Evolutionary conservation across 2,113 vertebrate species (phyloP).

Genomic region (Campylomormyrus numenius): DNA sequence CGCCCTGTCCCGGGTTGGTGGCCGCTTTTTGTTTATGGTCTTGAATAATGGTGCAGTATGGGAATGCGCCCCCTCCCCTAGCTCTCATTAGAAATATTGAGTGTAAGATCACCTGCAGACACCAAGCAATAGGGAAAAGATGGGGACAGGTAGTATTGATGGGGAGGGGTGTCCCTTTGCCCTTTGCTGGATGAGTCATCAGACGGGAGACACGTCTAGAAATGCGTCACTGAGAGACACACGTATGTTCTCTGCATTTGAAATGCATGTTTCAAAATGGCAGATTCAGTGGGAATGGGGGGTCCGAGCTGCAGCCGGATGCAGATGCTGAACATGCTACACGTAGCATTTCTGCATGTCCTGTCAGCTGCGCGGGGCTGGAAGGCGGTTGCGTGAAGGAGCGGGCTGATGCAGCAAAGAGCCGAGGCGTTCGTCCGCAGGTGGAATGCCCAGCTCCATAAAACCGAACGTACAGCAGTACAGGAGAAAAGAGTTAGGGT

Average conservation of each 20-base stretch:
- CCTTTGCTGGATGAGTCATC: slow-evolving; percentile 48
- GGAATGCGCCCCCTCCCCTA: background rate
- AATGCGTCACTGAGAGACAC: background rate
- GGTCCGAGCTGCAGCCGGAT: background rate
- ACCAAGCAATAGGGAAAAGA: background rate
- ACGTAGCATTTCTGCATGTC: background rate
- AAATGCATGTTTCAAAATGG: background rate
- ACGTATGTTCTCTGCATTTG: background rate
- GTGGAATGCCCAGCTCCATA: background rate
- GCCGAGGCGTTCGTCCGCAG: background rate
- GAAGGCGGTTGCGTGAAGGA: background rate
- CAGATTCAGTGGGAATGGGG: background rate
- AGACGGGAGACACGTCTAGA: slow-evolving; percentile 16
- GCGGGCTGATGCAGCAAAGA: background rate
- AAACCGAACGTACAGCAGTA: background rate
- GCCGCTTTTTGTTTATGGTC: background rate
- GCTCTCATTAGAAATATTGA: background rate
- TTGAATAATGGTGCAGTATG: background rate
- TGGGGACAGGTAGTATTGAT: background rate
- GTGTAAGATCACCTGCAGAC: background rate
- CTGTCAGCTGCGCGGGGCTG: background rate
- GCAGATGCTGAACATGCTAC: background rate
- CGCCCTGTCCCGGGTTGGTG: background rate
- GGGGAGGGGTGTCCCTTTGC: slow-evolving; percentile 15
- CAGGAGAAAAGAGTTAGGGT: background rate